Conservation (phyloP, 2,888 invertebrate species). For the Coronaproctus castanopsis region DNA sequence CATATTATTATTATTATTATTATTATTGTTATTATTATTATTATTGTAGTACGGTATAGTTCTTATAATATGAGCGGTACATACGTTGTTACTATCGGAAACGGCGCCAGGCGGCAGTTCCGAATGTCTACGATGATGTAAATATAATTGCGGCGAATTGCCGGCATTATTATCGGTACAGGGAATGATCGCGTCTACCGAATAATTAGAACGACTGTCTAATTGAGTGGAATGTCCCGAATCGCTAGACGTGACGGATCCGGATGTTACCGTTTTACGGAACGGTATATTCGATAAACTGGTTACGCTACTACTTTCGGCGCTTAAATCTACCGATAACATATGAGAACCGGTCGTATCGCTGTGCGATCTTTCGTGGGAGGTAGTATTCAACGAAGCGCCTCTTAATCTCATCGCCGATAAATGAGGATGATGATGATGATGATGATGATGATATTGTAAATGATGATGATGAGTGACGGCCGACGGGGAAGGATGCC, state of each 20-base stretch:
- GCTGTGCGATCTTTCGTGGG: constrained; percentile 71
- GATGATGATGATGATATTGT: constrained; percentile 17
- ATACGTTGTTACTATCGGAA: background rate
- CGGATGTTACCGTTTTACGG: constrained; percentile 56
- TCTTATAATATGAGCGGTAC: background rate
- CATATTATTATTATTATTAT: too few species aligned
- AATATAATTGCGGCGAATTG: constrained; percentile 25
- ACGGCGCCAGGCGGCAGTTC: constrained; percentile 31
- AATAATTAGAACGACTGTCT: constrained; percentile 40
- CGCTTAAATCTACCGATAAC: constrained; percentile 62
- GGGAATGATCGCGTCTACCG: constrained; percentile 26
- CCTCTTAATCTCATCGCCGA: constrained; percentile 24
- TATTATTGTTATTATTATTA: too few species aligned
- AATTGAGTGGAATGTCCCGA: constrained; percentile 67
- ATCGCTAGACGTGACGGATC: constrained; percentile 78
- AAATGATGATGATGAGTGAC: background rate
- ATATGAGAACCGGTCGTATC: constrained; percentile 55
- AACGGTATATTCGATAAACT: constrained; percentile 75
- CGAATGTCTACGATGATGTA: constrained; percentile 33
- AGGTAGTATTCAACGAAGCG: constrained; percentile 9
- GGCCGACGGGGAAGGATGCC: constrained; percentile 29
- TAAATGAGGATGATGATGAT: constrained; percentile 22
- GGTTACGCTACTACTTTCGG: constrained; percentile 87
- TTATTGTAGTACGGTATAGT: background rate
- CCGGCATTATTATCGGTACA: too few species aligned